Evolutionary conservation across 2,113 vertebrate species (phyloP).

Genomic region (Peromyscus leucopus): DNA sequence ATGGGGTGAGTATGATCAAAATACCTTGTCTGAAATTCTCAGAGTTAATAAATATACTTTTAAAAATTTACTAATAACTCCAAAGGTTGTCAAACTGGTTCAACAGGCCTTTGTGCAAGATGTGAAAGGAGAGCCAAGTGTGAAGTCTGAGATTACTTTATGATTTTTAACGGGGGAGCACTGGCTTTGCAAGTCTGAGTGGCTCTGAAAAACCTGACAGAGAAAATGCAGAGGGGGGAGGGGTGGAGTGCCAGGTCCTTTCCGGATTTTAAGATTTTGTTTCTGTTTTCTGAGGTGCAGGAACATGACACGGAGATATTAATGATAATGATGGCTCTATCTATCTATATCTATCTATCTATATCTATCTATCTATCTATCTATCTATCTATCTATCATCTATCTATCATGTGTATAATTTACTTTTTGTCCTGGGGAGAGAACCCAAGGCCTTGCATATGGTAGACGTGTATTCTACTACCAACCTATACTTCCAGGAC

Average conservation of each 20-base stretch:
- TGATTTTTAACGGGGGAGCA: not conserved
- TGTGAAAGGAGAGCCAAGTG: not conserved
- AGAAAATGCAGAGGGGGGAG: conserved; percentile 25
- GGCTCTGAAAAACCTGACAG: not conserved
- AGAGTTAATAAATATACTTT: not conserved
- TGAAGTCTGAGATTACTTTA: not conserved
- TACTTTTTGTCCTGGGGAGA: not conserved
- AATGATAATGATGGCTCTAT: not conserved
- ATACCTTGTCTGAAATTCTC: not conserved
- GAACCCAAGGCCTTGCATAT: not conserved
- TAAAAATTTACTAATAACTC: not conserved
- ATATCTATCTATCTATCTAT: not conserved
- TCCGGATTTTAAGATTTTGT: not conserved
- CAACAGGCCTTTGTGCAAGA: rapidly evolving
- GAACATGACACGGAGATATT: not conserved
- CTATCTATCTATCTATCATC: not conserved
- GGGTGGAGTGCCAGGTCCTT: not conserved
- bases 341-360: not conserved
- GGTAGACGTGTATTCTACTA: not conserved
- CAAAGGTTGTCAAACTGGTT: not conserved
- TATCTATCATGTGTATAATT: not conserved
- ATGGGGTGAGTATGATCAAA: not conserved
- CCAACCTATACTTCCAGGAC: no score
- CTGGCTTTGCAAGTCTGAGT: not conserved
- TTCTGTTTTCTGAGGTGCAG: not conserved